phyloP scores from a whole-genome alignment of 2,797 vertebrate genomes.

The Pelobates cultripes region DNA sequence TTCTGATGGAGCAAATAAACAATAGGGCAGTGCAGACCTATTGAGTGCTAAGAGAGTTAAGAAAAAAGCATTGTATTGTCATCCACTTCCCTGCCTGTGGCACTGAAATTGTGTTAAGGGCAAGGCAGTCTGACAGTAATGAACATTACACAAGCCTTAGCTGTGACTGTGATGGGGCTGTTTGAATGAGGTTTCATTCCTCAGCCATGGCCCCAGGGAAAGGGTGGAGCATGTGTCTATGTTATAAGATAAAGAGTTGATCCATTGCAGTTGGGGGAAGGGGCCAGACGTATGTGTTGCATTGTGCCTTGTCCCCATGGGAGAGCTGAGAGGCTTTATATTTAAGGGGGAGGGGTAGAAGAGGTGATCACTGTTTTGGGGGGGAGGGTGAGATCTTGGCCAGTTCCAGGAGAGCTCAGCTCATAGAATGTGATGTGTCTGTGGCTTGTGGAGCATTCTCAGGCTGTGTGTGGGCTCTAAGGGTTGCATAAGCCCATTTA shows the following conservation, averaged over 20 bases:
- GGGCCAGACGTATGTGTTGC: background rate
- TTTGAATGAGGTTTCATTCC: background rate
- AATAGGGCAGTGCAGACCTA: too few species aligned
- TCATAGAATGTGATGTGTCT: constrained; percentile 2
- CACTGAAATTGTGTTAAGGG: background rate
- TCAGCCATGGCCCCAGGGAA: constrained; percentile 9
- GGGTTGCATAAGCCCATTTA: background rate
- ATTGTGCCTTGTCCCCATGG: constrained; percentile 29
- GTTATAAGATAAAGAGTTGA: background rate
- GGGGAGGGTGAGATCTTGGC: constrained; percentile 13
- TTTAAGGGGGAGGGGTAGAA: background rate
- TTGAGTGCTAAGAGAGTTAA: too few species aligned
- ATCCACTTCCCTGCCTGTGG: background rate
- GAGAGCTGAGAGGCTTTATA: constrained; percentile 15
- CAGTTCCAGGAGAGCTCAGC: background rate
- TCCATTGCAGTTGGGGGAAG: constrained; percentile 25
- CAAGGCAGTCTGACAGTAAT: background rate
- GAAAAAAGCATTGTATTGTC: too few species aligned
- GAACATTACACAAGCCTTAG: constrained; percentile 1
- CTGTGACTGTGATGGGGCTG: constrained; percentile 18
- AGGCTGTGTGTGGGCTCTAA: constrained; percentile 1
- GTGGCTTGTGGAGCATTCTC: constrained; percentile 2
- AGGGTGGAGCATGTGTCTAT: background rate
- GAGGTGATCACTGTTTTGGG: constrained; percentile 20
- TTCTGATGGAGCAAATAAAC: too few species aligned